Evolutionary conservation across 2,113 vertebrate species (phyloP), one percentile per base, ranked within the genome.

Genomic region (Lanius ludovicianus): DNA sequence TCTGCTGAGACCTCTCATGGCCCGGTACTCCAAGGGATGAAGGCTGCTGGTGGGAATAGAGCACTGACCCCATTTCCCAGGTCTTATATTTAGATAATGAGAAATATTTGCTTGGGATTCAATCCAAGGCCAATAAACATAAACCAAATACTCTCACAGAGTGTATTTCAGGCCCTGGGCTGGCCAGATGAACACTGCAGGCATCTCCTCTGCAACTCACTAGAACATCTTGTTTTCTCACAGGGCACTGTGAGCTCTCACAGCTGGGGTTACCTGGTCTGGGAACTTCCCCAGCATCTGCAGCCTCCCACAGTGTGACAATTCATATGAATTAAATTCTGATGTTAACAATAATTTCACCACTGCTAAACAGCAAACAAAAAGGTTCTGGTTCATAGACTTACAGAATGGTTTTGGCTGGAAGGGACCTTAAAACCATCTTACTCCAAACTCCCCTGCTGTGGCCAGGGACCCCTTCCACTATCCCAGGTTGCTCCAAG

Each of bases 71-170:
- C 16, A 16, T 97, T 98, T 97, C 98, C 97, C 98, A 98, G 92
- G 94, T 93, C 95, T 97, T 97, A 98, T 98, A 98, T 98, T 98
- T 98, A 97, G 96, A 96, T 86, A 95, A 97, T 37, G 83, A 80
- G 97, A 97, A 97, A 96, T 97, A 96, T 98, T 98, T 97, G 93
- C 71, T 68, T 86, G 84, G 97, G 96, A 95, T 80, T 37, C 52
- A 28, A 4, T 68, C 98, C 98, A 98, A 96, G 49, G 78, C 75
- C 31, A 69, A 63, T 17, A 88, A 86, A 74, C 16, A 12, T 27
- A 16, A 33, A 46, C 2, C 56, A 50, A 65, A 65, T 46, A 37
- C 92, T 97, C 94, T 91, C 96, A 62, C 75, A 64, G 90, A 52
- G 85, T 96, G 79, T 68, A 80, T 96, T 96, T 78, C 52, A 60